Percentiles rank a stretch among this genome's conserved stretches.
Conservation (phyloP, 2,888 invertebrate genomes). For the Epicampocera succincta region DNA sequence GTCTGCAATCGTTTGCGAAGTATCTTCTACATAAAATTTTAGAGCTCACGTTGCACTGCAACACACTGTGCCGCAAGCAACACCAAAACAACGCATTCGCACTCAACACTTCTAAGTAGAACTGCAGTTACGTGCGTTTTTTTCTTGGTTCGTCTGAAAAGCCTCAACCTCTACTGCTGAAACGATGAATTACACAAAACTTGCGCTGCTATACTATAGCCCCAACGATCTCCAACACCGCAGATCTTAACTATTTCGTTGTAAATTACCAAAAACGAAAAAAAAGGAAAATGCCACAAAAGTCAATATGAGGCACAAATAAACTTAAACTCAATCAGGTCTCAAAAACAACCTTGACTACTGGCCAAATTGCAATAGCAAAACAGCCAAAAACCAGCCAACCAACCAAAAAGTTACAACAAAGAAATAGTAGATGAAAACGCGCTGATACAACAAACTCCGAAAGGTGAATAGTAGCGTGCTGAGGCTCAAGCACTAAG, state of each 20-base stretch:
- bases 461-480: neutral
- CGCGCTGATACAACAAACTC: neutral
- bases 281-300: constrained; percentile 17
- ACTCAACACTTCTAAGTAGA: constrained; percentile 15
- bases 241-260: constrained; percentile 49
- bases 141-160: constrained; percentile 15
- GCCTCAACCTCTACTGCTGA: constrained; percentile 66
- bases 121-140: constrained; percentile 7
- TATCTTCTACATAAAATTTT: neutral
- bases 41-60: constrained; percentile 43
- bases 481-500: too few relatives aligned
- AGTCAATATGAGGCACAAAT: constrained; percentile 14
- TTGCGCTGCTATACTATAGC: constrained; percentile 3
- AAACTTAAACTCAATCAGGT: constrained; percentile 56
- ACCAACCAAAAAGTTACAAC: constrained; percentile 8
- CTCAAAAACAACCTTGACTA: constrained; percentile 66
- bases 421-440: constrained; percentile 34
- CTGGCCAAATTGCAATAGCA: constrained; percentile 66
- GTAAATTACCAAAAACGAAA: constrained; percentile 56
- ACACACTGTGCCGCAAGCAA: constrained; percentile 36
- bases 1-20: neutral
- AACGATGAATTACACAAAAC: constrained; percentile 49
- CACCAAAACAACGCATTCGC: neutral
- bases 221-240: constrained; percentile 11
- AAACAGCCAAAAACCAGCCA: constrained; percentile 30